These are phyloP conservation scores for Scalopus aquaticus DNA, from an alignment of 2,113 vertebrate species.

Conservation along the genomic window DNA sequence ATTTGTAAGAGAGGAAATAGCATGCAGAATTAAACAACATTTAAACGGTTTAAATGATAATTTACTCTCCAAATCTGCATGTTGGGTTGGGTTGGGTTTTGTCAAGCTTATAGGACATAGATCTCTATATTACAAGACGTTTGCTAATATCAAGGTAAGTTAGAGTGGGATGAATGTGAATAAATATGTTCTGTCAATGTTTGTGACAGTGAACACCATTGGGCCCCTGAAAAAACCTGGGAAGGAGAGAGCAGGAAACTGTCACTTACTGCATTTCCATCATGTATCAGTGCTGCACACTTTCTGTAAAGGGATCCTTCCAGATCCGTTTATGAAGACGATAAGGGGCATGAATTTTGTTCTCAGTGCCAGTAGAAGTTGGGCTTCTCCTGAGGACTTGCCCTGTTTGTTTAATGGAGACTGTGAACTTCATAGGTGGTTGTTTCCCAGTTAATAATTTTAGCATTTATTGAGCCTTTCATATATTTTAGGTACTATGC, in stretches of 20 bases:
- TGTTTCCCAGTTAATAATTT: neutral
- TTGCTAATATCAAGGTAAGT: neutral
- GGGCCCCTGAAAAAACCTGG: neutral
- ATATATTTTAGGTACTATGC: neutral
- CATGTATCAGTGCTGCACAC: no score
- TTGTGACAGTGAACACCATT: neutral
- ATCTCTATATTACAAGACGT: neutral
- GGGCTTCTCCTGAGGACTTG: no score
- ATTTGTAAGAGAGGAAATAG: neutral
- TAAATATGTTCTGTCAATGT: neutral
- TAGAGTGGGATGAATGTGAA: neutral
- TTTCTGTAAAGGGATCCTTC: no score
- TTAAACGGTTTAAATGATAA: neutral
- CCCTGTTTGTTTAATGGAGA: no score
- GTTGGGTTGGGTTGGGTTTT: neutral
- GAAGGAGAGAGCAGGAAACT: conserved; percentile 1
- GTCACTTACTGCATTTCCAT: no score
- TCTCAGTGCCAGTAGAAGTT: no score
- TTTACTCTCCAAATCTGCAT: conserved; percentile 24
- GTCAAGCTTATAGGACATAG: neutral
- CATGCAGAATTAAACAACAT: neutral
- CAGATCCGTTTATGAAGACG: no score
- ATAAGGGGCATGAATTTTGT: no score
- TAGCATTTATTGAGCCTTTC: neutral
- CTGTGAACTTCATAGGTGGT: neutral